Evolutionary conservation across 1,140 invertebrate species (phyloP).

Genomic region (Ectropis grisescens): DNA sequence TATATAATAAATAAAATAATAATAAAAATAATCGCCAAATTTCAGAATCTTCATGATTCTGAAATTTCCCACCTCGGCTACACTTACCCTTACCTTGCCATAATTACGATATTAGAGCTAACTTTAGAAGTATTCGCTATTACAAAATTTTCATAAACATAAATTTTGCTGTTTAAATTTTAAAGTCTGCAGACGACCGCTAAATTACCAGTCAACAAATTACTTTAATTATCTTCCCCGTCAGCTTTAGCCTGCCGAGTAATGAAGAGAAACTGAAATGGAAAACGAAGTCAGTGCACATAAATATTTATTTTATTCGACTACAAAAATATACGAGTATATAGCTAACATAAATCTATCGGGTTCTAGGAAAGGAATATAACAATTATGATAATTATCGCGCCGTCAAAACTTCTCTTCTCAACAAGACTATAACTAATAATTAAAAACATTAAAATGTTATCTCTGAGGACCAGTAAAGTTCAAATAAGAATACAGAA

Average conservation of each 20-base stretch:
- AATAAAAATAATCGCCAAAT: too few relatives aligned
- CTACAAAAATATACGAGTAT: background rate
- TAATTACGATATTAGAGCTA: too few relatives aligned
- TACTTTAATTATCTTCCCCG: conserved; percentile 8
- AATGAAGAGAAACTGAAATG: conserved; percentile 1
- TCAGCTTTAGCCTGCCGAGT: conserved; percentile 2
- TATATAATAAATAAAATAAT: too few relatives aligned
- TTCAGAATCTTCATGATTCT: too few relatives aligned
- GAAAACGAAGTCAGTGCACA: too few relatives aligned
- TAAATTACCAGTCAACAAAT: conserved; percentile 2
- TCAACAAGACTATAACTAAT: conserved; percentile 40
- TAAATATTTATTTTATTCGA: too few relatives aligned
- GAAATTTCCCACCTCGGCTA: too few relatives aligned
- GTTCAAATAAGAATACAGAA: conserved; percentile 56
- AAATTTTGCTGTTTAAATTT: conserved; percentile 6
- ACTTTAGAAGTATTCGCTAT: too few relatives aligned
- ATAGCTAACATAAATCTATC: conserved; percentile 14
- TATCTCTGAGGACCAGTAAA: conserved; percentile 57
- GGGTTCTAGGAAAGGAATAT: conserved; percentile 35
- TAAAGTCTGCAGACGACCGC: background rate
- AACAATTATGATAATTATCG: conserved; percentile 62
- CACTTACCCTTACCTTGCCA: too few relatives aligned
- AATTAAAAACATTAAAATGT: conserved; percentile 55
- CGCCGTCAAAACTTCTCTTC: conserved; percentile 35
- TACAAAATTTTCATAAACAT: conserved; percentile 1